Evolutionary conservation across 2,888 invertebrate genomes (phyloP).

Genomic region (Lomographa bimaculata): DNA sequence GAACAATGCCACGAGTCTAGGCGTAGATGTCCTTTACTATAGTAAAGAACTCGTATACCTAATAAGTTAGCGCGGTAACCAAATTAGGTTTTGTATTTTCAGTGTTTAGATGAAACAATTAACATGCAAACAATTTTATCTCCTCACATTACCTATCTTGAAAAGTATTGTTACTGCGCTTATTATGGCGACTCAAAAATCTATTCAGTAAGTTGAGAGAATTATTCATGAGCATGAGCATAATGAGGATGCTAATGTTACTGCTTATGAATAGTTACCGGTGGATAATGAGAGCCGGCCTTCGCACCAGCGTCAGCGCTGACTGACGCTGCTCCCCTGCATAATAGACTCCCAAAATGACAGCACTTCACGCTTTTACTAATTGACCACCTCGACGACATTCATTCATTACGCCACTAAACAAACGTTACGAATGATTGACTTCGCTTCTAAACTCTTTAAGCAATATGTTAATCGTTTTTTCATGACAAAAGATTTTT

Average conservation of each 20-base stretch:
- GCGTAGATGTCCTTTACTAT: too few species aligned
- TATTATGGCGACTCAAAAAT: conserved; percentile 38
- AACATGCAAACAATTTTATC: conserved; percentile 16
- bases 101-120: conserved; percentile 14
- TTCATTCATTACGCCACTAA: conserved; percentile 61
- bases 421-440: conserved; percentile 66
- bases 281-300: conserved; percentile 68
- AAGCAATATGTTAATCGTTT: conserved; percentile 55
- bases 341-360: conserved; percentile 71
- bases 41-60: too few species aligned
- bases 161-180: conserved; percentile 14
- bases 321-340: conserved; percentile 43
- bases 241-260: conserved; percentile 73
- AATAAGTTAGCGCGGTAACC: too few species aligned
- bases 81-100: conserved; percentile 5
- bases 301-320: conserved; percentile 66
- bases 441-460: conserved; percentile 55
- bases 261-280: conserved; percentile 51
- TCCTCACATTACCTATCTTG: conserved; percentile 10
- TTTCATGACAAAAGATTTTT: conserved; percentile 47
- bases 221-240: conserved; percentile 68
- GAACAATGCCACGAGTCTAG: too few species aligned
- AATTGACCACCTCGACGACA: conserved; percentile 74
- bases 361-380: conserved; percentile 77
- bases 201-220: conserved; percentile 50